Conservation (phyloP, 2,888 invertebrate species). For the Heteropelma amictum region DNA sequence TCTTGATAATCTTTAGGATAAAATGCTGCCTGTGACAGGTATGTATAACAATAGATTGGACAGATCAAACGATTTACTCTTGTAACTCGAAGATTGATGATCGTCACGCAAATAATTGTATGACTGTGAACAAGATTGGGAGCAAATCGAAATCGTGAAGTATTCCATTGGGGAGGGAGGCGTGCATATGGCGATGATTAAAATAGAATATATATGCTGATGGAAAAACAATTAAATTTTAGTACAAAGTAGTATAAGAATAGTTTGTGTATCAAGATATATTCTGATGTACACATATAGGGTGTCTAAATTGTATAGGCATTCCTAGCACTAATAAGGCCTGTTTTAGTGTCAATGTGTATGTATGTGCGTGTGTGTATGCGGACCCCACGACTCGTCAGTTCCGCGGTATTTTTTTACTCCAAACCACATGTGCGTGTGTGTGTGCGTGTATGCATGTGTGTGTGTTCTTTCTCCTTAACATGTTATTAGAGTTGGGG, state of each 20-base stretch:
- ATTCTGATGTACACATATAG: not conserved
- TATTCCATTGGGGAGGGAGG: not conserved
- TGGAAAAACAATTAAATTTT: not conserved
- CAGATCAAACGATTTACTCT: not conserved
- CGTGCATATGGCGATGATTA: not conserved
- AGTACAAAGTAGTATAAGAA: not conserved
- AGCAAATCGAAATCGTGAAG: slow-evolving; percentile 17
- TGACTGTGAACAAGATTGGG: not conserved
- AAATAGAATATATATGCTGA: not conserved
- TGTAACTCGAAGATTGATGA: slow-evolving; percentile 6
- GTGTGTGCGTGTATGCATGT: no score
- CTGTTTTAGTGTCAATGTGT: no score
- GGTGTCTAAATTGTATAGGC: not conserved
- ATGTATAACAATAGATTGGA: slow-evolving; percentile 5
- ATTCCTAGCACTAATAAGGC: no score
- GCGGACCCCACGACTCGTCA: no score
- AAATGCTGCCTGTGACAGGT: no score
- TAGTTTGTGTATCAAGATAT: not conserved
- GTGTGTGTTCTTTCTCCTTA: no score
- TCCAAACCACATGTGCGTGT: no score
- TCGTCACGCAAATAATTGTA: slow-evolving; percentile 5
- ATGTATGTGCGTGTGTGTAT: no score
- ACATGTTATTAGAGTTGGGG: no score
- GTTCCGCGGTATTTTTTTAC: no score
- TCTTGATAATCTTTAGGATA: no score